Conservation (phyloP, 2,888 invertebrate genomes). For the Ectobius pallidus region DNA sequence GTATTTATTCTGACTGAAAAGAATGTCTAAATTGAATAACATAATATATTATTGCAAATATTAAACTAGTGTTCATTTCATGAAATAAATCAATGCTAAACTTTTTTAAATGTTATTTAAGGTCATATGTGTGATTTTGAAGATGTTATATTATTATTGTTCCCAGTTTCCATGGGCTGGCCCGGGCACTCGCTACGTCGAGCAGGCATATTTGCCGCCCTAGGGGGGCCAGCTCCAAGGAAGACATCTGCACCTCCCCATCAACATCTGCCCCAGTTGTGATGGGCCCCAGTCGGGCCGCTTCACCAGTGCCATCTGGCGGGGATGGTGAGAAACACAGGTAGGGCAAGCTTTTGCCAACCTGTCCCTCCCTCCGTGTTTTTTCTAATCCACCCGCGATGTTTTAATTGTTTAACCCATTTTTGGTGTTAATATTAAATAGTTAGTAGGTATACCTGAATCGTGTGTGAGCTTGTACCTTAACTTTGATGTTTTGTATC, state of each 20-base stretch:
- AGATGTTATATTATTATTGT: background rate
- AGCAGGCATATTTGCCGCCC: constrained; percentile 38
- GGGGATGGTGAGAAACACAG: constrained; percentile 35
- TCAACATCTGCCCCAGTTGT: background rate
- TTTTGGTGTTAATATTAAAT: background rate
- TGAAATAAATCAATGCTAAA: too few species aligned
- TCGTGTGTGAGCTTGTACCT: too few species aligned
- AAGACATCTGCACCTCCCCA: constrained; percentile 7
- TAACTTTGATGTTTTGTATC: too few species aligned
- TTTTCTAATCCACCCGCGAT: background rate
- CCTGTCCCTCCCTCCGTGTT: background rate
- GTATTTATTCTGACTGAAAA: too few species aligned
- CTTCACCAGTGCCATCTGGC: constrained; percentile 27
- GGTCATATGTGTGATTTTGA: too few species aligned
- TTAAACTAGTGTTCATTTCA: too few species aligned
- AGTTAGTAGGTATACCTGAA: too few species aligned
- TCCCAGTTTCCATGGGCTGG: constrained; percentile 34
- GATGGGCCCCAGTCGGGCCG: constrained; percentile 24
- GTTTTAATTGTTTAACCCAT: background rate
- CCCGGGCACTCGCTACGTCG: constrained; percentile 35
- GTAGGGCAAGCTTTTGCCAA: constrained; percentile 29
- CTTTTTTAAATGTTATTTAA: too few species aligned
- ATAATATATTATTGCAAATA: too few species aligned
- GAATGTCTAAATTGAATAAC: too few species aligned
- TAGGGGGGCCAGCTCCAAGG: constrained; percentile 20